Evolutionary conservation across 1,140 invertebrate species (phyloP).

Genomic region (Papilio glaucus): DNA sequence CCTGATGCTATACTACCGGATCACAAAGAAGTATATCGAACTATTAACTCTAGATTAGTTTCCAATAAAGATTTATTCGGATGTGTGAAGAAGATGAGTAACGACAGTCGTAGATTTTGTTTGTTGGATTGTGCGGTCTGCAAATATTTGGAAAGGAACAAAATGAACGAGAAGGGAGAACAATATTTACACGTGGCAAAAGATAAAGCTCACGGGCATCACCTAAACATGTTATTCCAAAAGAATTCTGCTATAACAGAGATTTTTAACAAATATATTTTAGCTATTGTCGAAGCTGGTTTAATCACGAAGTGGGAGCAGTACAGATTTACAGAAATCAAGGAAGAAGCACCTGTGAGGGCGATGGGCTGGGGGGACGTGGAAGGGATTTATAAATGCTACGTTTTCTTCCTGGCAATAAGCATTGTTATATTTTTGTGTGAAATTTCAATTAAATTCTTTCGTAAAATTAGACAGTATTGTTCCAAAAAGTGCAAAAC

Average conservation of each 20-base stretch:
- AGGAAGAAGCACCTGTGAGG: constrained; percentile 47
- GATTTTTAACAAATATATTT: constrained; percentile 41
- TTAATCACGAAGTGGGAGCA: constrained; percentile 53
- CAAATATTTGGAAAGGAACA: constrained; percentile 65
- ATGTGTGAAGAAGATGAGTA: constrained; percentile 65
- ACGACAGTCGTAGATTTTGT: constrained; percentile 69
- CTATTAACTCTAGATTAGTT: constrained; percentile 66
- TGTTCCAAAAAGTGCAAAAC: constrained; percentile 10
- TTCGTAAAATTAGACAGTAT: not conserved
- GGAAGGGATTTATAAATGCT: constrained; percentile 64
- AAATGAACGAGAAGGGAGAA: constrained; percentile 68
- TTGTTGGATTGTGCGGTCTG: constrained; percentile 73
- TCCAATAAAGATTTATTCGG: constrained; percentile 59
- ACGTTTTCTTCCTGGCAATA: constrained; percentile 47
- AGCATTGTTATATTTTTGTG: constrained; percentile 55
- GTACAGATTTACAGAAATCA: constrained; percentile 48
- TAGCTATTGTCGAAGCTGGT: constrained; percentile 41
- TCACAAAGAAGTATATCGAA: constrained; percentile 61
- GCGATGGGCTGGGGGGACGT: constrained; percentile 49
- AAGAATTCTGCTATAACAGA: constrained; percentile 64
- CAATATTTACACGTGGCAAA: constrained; percentile 73
- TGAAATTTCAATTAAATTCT: constrained; percentile 49
- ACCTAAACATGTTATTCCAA: constrained; percentile 66
- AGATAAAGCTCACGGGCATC: constrained; percentile 76
- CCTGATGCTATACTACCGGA: constrained; percentile 73